These are phyloP conservation scores for Amiota communis DNA, from an alignment of 2,888 invertebrate species.

Conservation along the genomic window DNA sequence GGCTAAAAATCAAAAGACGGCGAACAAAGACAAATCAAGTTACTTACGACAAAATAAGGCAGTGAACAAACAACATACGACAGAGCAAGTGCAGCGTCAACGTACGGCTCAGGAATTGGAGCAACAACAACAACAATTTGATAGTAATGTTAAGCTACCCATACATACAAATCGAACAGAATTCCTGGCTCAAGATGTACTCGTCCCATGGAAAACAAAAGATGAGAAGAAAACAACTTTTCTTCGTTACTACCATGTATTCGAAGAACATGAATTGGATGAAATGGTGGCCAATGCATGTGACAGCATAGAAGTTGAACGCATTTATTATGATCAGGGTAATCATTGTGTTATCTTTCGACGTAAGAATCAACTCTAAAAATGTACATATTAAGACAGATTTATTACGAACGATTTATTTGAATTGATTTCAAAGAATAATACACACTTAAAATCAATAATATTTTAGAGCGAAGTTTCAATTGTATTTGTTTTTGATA, in stretches of 20 bases:
- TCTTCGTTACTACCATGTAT: constrained; percentile 94
- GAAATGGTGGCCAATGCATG: constrained; percentile 76
- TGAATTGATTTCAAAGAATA: constrained; percentile 63
- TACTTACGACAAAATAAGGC: constrained; percentile 80
- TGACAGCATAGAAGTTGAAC: constrained; percentile 75
- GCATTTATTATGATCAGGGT: constrained; percentile 94
- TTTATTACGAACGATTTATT: constrained; percentile 36
- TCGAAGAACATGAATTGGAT: constrained; percentile 87
- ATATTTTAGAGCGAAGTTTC: constrained; percentile 51
- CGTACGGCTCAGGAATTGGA: constrained; percentile 54
- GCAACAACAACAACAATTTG: constrained; percentile 36
- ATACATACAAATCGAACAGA: constrained; percentile 93
- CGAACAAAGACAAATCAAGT: constrained; percentile 78
- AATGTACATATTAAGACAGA: constrained; percentile 5
- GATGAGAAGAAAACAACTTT: constrained; percentile 75
- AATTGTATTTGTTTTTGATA: background rate
- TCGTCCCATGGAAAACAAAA: constrained; percentile 95
- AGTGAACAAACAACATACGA: constrained; percentile 71
- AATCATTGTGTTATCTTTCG: constrained; percentile 93
- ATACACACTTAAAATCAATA: constrained; percentile 53
- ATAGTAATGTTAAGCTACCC: constrained; percentile 73
- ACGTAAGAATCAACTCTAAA: constrained; percentile 34
- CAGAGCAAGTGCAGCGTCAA: constrained; percentile 70
- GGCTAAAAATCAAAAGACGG: constrained; percentile 90
- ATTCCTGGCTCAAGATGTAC: constrained; percentile 90